Evolutionary conservation across 2,113 vertebrate species (phyloP), one percentile per base, ranked within the genome.

Genomic region (Thinocorus orbignyianus): DNA sequence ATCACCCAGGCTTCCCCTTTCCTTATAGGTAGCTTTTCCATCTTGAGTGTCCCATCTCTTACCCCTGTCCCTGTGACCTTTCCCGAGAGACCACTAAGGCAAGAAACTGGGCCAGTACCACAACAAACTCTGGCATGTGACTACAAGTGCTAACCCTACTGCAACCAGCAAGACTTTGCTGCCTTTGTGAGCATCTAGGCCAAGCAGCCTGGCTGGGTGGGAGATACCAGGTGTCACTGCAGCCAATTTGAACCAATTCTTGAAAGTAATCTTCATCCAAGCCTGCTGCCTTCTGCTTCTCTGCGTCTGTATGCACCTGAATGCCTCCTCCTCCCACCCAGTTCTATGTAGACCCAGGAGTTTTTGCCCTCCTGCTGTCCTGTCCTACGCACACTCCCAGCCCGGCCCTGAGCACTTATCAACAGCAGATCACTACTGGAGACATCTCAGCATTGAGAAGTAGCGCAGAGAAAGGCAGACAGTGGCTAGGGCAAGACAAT

Each of bases 31-130:
- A 68, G 30, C 35, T 85, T 69, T 78, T 74, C 33, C 61, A 81
- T 5, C 16, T 39, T 24, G 7, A 35, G 30, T 13, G 25, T 72
- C 48, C 46, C 35, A 23, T 11, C 42, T 58, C 20, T 25, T 60
- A 51, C 15, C 22, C 4, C n/a, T 0, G 1, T 26, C 17, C 46
- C 37, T 44, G n/a, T 64, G 52, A 68, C 8, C 5, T 19, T 70
- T 28, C 18, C 33, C 62, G 16, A 3, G 10, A 78, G 55, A 66
- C 49, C 41, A 49, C 28, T 5, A 6, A 55, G 65, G 30, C 17
- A 76, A 90, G 39, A 64, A 54, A 26, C 20, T 13, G 26, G 9
- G 7, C 33, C 20, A 52, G 31, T 37, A 24, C 26, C 15, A 51
- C 30, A 8, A 8, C 31, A 48, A 15, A 64, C 6, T 61, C 80